Percentiles rank a stretch among this genome's conserved stretches.
Conservation (phyloP, 2,113 vertebrate species). For the Burhinus oedicnemus region DNA sequence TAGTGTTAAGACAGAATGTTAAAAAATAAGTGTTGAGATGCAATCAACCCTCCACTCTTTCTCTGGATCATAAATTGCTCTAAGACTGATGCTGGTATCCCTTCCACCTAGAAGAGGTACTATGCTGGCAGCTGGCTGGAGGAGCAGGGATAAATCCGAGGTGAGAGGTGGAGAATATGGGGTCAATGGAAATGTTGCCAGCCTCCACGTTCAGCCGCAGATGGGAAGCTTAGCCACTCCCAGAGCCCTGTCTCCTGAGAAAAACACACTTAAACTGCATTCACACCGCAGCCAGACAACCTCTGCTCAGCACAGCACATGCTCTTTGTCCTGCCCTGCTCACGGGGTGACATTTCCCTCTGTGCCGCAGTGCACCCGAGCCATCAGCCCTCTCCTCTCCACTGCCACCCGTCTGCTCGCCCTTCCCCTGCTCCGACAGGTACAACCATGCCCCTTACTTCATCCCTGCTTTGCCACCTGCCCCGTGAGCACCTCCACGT, state of each 20-base stretch:
- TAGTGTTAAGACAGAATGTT: background rate
- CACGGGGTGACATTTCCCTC: background rate
- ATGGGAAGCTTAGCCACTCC: background rate
- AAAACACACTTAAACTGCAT: background rate
- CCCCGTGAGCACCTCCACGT: background rate
- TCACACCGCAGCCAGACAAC: background rate
- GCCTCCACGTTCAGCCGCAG: accelerated
- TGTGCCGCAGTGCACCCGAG: accelerated
- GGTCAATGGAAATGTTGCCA: background rate
- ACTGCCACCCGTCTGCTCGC: accelerated
- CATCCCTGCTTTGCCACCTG: background rate
- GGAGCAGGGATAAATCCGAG: background rate
- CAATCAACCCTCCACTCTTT: background rate
- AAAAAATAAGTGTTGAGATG: background rate
- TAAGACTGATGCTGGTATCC: background rate
- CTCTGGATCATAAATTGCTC: background rate
- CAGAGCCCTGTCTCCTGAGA: accelerated
- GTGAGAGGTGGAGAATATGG: background rate
- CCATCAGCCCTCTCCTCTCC: background rate
- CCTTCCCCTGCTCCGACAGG: background rate
- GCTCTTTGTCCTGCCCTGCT: background rate
- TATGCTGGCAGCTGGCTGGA: background rate
- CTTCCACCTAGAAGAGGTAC: background rate
- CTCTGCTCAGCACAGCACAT: background rate
- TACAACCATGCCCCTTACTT: background rate